Evolutionary conservation across 2,113 vertebrate species (phyloP).

Genomic region (Meriones unguiculatus): DNA sequence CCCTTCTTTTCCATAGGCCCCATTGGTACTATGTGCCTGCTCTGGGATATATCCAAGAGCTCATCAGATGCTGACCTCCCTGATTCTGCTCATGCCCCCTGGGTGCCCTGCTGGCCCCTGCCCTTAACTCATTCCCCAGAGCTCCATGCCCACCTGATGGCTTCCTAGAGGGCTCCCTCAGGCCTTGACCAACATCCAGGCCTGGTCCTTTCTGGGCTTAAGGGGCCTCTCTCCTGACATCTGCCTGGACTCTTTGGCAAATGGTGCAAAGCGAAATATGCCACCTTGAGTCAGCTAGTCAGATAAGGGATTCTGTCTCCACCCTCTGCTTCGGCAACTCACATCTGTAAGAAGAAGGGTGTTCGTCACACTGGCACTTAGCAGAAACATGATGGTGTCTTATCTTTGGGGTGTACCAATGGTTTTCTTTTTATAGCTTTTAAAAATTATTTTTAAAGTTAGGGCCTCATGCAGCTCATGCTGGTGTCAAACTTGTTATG

Average conservation of each 20-base stretch:
- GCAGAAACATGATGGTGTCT: not conserved
- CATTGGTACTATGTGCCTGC: fast-evolving
- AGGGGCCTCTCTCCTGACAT: fast-evolving
- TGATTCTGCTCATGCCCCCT: fast-evolving
- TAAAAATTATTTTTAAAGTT: not conserved
- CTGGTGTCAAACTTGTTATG: not conserved
- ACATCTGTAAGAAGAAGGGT: not conserved
- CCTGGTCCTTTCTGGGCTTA: not conserved
- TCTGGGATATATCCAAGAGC: not conserved
- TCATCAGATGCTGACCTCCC: fast-evolving
- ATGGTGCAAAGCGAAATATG: fast-evolving
- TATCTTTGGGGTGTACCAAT: fast-evolving
- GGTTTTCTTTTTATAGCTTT: not conserved
- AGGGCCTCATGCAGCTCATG: not conserved
- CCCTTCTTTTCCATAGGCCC: not conserved
- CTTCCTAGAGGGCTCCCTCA: not conserved
- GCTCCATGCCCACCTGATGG: fast-evolving
- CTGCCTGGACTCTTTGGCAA: fast-evolving
- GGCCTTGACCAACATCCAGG: not conserved
- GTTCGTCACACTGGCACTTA: not conserved
- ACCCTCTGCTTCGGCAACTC: fast-evolving
- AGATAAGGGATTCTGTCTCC: not conserved
- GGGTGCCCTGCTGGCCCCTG: fast-evolving
- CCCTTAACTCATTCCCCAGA: not conserved
- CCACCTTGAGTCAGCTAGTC: not conserved